Conservation (phyloP, 2,113 vertebrate species). For the Smithornis capensis region DNA sequence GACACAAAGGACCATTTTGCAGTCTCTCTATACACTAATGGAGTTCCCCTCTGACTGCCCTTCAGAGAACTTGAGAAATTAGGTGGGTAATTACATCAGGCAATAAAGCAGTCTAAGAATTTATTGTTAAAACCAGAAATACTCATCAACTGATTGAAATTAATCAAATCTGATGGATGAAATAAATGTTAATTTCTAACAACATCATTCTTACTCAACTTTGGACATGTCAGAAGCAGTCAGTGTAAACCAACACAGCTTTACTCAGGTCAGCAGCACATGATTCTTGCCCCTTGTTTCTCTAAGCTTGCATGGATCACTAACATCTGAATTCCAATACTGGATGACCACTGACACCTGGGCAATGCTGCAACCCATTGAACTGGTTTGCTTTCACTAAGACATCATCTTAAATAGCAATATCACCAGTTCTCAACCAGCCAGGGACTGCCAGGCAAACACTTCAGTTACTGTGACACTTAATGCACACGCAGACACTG, state of each 20-base stretch:
- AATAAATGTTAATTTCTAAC: background rate
- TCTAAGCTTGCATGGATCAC: background rate
- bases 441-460: background rate
- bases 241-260: background rate
- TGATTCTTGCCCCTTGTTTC: background rate
- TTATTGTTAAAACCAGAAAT: background rate
- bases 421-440: background rate
- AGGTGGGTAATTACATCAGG: background rate
- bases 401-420: fast-evolving
- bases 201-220: background rate
- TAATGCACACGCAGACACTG: background rate
- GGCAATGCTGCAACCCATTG: background rate
- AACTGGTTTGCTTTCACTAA: background rate
- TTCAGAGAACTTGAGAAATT: background rate
- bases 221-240: background rate
- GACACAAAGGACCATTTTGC: background rate
- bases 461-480: background rate
- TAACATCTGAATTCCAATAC: background rate
- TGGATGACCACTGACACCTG: background rate
- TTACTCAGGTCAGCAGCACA: background rate
- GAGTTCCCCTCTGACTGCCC: background rate
- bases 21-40: background rate
- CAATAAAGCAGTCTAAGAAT: background rate
- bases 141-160: background rate
- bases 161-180: no score